Evolutionary conservation across 1,140 invertebrate genomes (phyloP), one percentile per base, ranked within the genome.

Genomic region (Drosophila guanche): DNA sequence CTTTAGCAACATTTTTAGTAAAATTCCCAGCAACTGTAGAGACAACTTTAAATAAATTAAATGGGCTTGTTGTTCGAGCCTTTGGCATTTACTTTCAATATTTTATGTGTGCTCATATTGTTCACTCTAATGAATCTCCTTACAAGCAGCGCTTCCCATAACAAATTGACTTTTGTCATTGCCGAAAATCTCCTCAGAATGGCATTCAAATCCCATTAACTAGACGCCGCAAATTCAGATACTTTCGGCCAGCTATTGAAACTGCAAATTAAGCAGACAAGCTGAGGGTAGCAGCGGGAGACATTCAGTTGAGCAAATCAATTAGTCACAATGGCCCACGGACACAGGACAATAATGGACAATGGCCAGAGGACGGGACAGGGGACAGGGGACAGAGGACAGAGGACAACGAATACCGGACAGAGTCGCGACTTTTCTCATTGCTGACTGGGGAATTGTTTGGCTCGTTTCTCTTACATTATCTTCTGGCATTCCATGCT

Each of bases 321-420:
- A 86, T 86, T 86, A 86, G 81, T 86, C 74, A 88, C 81, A 68
- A 88, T 77, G 65, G 71, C 63, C 81, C 63, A 51, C 60, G 76
- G 72, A 79, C 61, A 59, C 63, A 62, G 68, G 48, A 48, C 53
- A 65, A 48, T 41, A 20, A 20, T 20, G 16, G 16, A 88, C 81
- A 68, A 88, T 77, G 65, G 71, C 63, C 81, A 59, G 59, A 62
- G 68, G 48, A 48, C 53, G 57, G 42, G 29, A 48, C 53, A 65
- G 42, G 29, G 48, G 41, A 40, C 25, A 16, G 37, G 40, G 40
- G 51, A 51, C 33, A 66, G 29, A 52, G 56, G 56, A 75, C 56
- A 63, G 50, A 42, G n/a, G 29, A 27, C 41, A 56, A 20, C 27
- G n/a, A 37, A 8, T 48, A 25, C 46, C 56, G 52, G 53, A 57